Percentiles rank a stretch among this genome's conserved stretches.
Evolutionary conservation across 2,113 vertebrate species (phyloP).

Genomic region (Xenus cinereus): DNA sequence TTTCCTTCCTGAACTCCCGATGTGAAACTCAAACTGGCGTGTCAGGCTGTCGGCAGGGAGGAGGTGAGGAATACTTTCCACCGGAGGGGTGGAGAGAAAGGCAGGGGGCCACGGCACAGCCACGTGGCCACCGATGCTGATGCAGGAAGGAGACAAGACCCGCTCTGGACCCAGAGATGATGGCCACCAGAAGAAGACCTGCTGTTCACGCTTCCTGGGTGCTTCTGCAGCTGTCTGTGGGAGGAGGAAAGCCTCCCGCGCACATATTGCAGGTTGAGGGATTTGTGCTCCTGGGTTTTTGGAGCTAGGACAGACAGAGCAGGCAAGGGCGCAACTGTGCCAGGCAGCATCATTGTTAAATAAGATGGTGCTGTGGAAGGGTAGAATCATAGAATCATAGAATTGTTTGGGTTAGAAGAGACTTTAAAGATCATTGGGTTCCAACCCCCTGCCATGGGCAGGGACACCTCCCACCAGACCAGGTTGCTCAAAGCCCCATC

Average conservation of each 20-base stretch:
- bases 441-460: too few species aligned
- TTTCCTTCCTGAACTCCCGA: background rate
- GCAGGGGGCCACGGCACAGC: background rate
- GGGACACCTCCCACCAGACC: too few species aligned
- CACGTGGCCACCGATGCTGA: background rate
- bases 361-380: background rate
- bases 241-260: background rate
- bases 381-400: too few species aligned
- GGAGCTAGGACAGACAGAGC: background rate
- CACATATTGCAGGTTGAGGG: background rate
- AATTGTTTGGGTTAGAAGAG: too few species aligned
- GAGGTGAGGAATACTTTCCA: conserved; percentile 2
- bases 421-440: too few species aligned
- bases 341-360: background rate
- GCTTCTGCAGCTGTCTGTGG: background rate
- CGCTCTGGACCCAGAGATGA: background rate
- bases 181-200: background rate
- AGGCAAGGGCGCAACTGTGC: background rate
- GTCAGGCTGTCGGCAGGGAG: background rate
- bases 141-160: background rate
- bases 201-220: background rate
- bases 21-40: background rate
- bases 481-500: too few species aligned
- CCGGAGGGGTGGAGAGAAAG: background rate
- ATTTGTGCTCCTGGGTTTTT: background rate